A percentile compares a stretch with the other conserved stretches of the same genome.
phyloP scores from a whole-genome alignment of 2,888 invertebrate species.

The Scaptomyza parva region DNA sequence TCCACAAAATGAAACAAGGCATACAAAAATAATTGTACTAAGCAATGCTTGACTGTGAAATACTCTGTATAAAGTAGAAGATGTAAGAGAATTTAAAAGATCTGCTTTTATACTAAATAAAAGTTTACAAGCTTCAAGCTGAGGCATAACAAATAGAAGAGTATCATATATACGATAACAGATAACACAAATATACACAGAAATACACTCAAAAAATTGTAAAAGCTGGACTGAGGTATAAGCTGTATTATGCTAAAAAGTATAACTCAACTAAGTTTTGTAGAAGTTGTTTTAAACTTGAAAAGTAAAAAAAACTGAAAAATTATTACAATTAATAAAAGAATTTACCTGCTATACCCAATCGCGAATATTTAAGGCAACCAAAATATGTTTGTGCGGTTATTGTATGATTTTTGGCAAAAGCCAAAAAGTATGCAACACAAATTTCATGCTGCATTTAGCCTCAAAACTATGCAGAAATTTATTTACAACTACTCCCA shows the following conservation, averaged over 20 bases:
- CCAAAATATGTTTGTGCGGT: neutral
- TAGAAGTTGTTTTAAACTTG: neutral
- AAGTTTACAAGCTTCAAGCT: too few species aligned
- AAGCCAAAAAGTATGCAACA: constrained; percentile 47
- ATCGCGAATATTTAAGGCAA: too few species aligned
- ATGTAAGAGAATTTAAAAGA: neutral
- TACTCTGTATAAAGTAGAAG: neutral
- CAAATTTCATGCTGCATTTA: constrained; percentile 30
- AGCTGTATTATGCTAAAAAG: neutral
- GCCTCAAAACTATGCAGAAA: constrained; percentile 46
- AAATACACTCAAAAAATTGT: neutral
- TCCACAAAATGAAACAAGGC: constrained; percentile 14
- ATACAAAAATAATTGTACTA: neutral
- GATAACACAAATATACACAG: neutral
- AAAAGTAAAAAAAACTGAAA: neutral
- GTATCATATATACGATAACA: neutral
- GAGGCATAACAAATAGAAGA: neutral
- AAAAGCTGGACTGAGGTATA: neutral
- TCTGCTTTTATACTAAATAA: too few species aligned
- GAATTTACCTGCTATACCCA: neutral
- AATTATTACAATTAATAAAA: neutral
- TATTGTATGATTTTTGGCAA: constrained; percentile 8
- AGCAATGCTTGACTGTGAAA: neutral
- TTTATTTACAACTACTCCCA: constrained; percentile 29
- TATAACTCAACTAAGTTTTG: neutral